Conservation (phyloP, 2,888 invertebrate species). For the Volucella inanis region DNA sequence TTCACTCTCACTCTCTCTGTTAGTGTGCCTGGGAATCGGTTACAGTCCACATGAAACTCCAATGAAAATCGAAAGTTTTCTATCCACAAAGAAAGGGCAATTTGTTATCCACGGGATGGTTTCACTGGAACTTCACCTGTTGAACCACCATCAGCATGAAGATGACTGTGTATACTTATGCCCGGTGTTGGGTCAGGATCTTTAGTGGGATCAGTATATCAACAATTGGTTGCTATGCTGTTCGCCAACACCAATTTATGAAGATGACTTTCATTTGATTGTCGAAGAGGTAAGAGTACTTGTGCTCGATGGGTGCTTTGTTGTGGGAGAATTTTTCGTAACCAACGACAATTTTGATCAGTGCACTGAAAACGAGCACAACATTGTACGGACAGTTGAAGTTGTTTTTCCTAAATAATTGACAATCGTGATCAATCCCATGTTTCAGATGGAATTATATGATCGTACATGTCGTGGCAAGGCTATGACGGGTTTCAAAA, state of each 20-base stretch:
- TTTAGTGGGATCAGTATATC: constrained; percentile 65
- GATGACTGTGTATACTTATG: constrained; percentile 12
- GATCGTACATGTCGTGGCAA: neutral
- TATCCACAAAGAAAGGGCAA: constrained; percentile 51
- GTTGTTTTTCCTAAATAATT: constrained; percentile 69
- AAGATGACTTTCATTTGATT: constrained; percentile 68
- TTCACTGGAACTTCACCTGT: constrained; percentile 65
- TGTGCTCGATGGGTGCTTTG: constrained; percentile 21
- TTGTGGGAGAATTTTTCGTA: constrained; percentile 61
- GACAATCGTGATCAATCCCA: constrained; percentile 71
- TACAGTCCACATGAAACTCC: neutral
- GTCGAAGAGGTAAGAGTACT: constrained; percentile 5
- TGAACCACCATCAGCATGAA: constrained; percentile 57
- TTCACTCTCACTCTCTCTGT: constrained; percentile 11
- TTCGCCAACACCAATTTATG: constrained; percentile 67
- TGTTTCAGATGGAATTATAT: constrained; percentile 7
- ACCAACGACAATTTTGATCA: constrained; percentile 60
- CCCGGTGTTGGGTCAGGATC: constrained; percentile 61
- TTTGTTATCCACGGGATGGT: constrained; percentile 63
- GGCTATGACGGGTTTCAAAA: no score
- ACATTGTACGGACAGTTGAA: constrained; percentile 27
- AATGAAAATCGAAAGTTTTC: constrained; percentile 57
- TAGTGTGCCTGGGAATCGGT: constrained; percentile 13
- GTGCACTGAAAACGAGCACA: constrained; percentile 21
- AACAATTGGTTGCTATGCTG: constrained; percentile 35